Percentiles rank a stretch among this genome's conserved stretches.
Conservation (phyloP, 1,140 invertebrate genomes). For the Hyles euphorbiae region DNA sequence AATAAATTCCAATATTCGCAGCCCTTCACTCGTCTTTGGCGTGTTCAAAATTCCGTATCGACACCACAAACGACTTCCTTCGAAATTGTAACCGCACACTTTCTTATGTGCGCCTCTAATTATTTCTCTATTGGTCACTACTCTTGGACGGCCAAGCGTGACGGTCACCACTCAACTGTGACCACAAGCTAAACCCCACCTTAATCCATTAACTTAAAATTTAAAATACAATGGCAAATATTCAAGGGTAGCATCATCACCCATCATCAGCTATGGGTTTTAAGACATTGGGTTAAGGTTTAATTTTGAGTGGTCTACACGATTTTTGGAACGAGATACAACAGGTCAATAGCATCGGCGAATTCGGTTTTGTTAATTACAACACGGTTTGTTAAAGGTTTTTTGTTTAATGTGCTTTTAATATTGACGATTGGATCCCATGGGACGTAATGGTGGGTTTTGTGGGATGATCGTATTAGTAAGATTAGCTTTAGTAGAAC, state of each 20-base stretch:
- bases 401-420: too few relatives aligned
- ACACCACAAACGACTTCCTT: constrained; percentile 10
- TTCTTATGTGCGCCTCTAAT: constrained; percentile 12
- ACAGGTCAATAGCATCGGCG: constrained; percentile 8
- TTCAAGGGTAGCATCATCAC: constrained; percentile 3
- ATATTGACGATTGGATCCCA: too few relatives aligned
- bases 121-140: constrained; percentile 7
- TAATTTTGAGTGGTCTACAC: neutral
- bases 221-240: neutral
- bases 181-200: neutral
- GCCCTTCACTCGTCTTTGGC: too few relatives aligned
- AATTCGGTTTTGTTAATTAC: constrained; percentile 11
- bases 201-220: neutral
- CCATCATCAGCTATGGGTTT: constrained; percentile 1
- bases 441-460: too few relatives aligned
- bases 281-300: neutral
- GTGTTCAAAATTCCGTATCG: constrained; percentile 1
- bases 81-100: constrained; percentile 8
- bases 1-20: too few relatives aligned
- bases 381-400: neutral
- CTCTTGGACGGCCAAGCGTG: constrained; percentile 1
- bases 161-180: constrained; percentile 2
- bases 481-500: too few relatives aligned
- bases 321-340: constrained; percentile 8
- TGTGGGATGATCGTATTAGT: too few relatives aligned